Base-by-base conservation (phyloP, 2,888 invertebrate species). In the Odontomyia ornata region DNA sequence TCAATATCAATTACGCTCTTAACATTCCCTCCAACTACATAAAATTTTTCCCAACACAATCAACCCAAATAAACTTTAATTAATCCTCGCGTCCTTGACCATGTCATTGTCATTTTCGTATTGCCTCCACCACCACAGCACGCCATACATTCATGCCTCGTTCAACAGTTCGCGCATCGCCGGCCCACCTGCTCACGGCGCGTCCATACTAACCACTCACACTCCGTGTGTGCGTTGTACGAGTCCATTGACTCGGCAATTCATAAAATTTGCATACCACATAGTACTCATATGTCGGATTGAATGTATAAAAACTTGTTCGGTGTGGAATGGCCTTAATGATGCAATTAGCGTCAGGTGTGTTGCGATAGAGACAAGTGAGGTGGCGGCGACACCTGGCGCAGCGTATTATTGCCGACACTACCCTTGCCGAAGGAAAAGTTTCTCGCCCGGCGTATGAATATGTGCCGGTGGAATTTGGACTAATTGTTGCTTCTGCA, bases 61-160 rank as follows among this genome's bases (percentile, higher is more conserved):
- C 69, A 69, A 69, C 69, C 46, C 69, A 69, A 46, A 1, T 46
- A 69, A 69, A 46, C 11, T 46, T 46, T 25, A 69, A 69, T 69
- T 46, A 69, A 69, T 69, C 46, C 69, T 47, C 25, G 69, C 69
- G 69, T 69, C 69, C 69, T 69, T 69, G 69, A 69, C 69, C 69
- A 69, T 69, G 69, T 69, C 69, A 69, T 69, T 69, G 69, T 69
- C 69, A 69, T 69, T 69, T 25, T n/a, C 36, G 23, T 69, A 21
- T 25, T 69, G 21, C 46, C 25, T 69, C 18, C 47, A 43, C 30
- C 25, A 46, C 30, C 47, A 25, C 47, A 46, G 13, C 69, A 46
- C 47, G n/a, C 46, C 23, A 18, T 46, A 47, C 25, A 25, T 13
- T 27, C 46, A 46, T 36, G n/a, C 3, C 69, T 23, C 46, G 13